A percentile compares a stretch with the other conserved stretches of the same genome.
These are phyloP conservation scores for Tyria jacobaeae DNA, from an alignment of 2,888 invertebrate species.

Conservation along the genomic window DNA sequence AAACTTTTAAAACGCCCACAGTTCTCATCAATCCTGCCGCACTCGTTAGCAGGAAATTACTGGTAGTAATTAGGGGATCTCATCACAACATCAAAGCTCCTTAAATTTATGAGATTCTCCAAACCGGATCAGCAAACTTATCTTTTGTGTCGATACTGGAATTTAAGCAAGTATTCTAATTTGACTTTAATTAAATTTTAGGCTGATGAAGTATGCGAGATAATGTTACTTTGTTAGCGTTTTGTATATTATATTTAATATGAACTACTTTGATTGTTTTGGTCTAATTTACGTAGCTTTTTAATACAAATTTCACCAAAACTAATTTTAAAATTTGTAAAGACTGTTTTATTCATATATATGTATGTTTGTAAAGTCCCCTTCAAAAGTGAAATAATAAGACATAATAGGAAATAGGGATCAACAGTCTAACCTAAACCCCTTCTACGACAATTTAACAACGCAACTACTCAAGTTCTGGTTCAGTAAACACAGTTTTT, in stretches of 20 bases:
- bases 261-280: neutral
- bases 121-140: slow-evolving; percentile 53
- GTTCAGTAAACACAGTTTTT: neutral
- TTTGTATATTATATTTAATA: neutral
- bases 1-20: neutral
- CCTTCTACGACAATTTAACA: neutral
- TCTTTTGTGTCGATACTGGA: slow-evolving; percentile 54
- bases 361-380: no score
- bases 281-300: neutral
- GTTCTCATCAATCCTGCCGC: slow-evolving; percentile 10
- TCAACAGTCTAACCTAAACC: neutral
- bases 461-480: neutral
- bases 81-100: slow-evolving; percentile 57
- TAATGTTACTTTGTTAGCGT: slow-evolving; percentile 5
- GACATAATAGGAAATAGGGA: no score
- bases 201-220: slow-evolving; percentile 31
- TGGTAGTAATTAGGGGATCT: slow-evolving; percentile 58
- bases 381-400: no score
- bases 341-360: no score
- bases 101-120: slow-evolving; percentile 60
- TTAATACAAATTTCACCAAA: neutral
- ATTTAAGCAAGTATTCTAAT: slow-evolving; percentile 49
- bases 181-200: slow-evolving; percentile 52
- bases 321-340: neutral
- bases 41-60: slow-evolving; percentile 29